Evolutionary conservation across 2,797 vertebrate species (phyloP).

Genomic region (Lithobates pipiens): DNA sequence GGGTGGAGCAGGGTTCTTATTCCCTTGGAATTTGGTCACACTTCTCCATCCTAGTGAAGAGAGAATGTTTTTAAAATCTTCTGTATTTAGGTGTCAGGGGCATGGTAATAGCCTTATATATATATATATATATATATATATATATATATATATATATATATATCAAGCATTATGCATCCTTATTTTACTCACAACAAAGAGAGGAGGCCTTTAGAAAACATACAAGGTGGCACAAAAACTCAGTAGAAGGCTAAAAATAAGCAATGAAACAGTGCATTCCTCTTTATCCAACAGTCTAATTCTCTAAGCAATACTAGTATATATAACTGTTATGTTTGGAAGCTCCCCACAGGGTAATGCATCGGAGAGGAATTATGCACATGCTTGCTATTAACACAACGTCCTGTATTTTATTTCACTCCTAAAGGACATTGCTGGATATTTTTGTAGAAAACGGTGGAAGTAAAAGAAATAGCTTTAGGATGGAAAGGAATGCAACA

Average conservation of each 20-base stretch:
- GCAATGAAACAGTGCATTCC: constrained; percentile 4
- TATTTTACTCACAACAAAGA: background rate
- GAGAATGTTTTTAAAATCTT: no score
- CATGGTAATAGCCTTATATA: background rate
- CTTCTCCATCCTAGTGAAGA: no score
- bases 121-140: background rate
- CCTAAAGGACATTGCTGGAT: constrained; percentile 31
- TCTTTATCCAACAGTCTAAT: constrained; percentile 14
- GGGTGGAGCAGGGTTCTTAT: no score
- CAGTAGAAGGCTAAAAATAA: constrained; percentile 16
- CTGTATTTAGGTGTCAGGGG: no score
- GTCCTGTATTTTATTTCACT: constrained; percentile 47
- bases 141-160: background rate
- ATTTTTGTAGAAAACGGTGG: constrained; percentile 7
- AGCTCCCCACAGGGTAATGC: constrained; percentile 36
- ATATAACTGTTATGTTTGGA: background rate
- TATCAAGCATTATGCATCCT: background rate
- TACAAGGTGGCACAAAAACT: constrained; percentile 11
- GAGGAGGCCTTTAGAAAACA: background rate
- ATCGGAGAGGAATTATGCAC: background rate
- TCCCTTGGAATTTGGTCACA: no score
- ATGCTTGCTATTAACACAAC: constrained; percentile 32
- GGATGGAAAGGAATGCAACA: background rate
- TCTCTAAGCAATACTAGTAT: constrained; percentile 22
- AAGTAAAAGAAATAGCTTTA: background rate